Conservation (phyloP, 1,140 invertebrate species). For the Dendrolimus kikuchii region DNA sequence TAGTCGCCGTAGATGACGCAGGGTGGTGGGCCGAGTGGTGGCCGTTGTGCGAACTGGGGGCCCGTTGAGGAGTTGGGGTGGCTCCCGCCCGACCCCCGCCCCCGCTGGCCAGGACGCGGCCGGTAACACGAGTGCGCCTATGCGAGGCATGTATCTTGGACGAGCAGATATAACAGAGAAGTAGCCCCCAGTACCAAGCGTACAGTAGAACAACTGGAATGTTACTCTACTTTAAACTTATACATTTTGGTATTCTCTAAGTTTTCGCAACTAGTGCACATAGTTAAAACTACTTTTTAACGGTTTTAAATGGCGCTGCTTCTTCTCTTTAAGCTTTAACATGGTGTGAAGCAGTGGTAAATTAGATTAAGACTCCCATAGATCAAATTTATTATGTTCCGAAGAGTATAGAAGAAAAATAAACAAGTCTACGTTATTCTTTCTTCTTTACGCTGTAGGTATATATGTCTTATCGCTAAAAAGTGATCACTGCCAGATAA, state of each 20-base stretch:
- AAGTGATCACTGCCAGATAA: no score
- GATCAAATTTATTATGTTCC: no score
- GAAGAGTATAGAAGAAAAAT: no score
- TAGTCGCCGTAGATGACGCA: conserved; percentile 59
- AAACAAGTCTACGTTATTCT: no score
- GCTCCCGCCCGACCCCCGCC: conserved; percentile 16
- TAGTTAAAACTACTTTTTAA: no score
- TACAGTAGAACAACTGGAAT: conserved; percentile 22
- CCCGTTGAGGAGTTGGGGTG: conserved; percentile 17
- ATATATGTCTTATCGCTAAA: no score
- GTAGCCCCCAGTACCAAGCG: conserved; percentile 66
- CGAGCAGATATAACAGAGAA: conserved; percentile 70
- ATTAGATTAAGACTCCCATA: no score
- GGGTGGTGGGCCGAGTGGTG: conserved; percentile 31
- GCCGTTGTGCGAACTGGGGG: conserved; percentile 16
- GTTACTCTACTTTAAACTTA: conserved; percentile 40
- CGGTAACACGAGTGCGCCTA: conserved; percentile 69
- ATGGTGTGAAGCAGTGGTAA: no score
- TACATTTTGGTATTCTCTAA: conserved; percentile 4
- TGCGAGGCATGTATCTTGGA: conserved; percentile 71
- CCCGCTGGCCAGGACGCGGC: conserved; percentile 50
- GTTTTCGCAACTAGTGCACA: no score
- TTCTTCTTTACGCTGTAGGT: no score
- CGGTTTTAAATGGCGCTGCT: no score
- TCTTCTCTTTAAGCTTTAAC: no score